These are phyloP conservation scores for Galbula dea DNA, from an alignment of 2,113 vertebrate species.

Conservation along the genomic window DNA sequence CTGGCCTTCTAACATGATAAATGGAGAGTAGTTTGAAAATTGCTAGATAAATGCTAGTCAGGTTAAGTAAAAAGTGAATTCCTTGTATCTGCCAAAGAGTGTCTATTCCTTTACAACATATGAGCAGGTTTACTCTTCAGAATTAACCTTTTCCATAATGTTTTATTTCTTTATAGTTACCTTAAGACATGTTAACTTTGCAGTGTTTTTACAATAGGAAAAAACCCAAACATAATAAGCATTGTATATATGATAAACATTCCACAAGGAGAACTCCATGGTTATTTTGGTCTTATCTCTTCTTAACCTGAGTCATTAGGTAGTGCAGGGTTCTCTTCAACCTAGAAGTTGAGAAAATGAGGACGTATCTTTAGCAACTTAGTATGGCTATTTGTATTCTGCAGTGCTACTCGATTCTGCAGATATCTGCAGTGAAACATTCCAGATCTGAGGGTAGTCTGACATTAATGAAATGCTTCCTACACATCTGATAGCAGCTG, in stretches of 20 bases:
- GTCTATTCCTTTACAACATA: background rate
- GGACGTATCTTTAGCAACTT: background rate
- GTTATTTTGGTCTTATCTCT: background rate
- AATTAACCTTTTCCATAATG: background rate
- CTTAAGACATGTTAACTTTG: background rate
- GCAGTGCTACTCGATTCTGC: background rate
- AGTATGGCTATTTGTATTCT: background rate
- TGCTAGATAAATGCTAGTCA: background rate
- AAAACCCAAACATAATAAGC: background rate
- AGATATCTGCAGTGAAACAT: background rate
- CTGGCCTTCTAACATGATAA: background rate
- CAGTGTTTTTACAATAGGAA: background rate
- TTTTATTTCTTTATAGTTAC: background rate
- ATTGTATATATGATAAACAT: background rate
- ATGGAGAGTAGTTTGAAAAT: background rate
- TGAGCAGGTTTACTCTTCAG: background rate
- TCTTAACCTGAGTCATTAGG: background rate
- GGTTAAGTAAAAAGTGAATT: background rate
- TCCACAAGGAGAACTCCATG: background rate
- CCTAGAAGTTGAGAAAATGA: background rate
- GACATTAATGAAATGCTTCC: background rate
- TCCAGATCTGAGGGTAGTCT: background rate
- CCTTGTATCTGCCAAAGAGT: background rate
- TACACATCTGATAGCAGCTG: background rate
- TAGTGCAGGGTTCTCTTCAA: background rate